These are phyloP conservation scores for Penaeus chinensis DNA, from an alignment of 1,140 invertebrate species.

Conservation along the genomic window DNA sequence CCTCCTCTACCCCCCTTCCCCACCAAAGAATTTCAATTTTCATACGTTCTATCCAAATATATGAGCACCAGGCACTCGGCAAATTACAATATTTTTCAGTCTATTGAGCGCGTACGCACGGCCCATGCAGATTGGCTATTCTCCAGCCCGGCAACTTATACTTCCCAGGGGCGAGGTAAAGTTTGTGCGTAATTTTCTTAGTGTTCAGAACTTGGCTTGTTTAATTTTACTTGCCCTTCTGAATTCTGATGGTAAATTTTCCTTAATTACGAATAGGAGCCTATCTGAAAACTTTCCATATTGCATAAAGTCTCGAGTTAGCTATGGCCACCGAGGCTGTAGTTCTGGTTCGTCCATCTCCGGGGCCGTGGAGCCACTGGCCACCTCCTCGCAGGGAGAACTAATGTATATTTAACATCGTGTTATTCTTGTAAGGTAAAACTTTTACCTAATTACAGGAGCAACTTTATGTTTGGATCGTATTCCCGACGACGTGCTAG, in stretches of 20 bases:
- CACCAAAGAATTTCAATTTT: slow-evolving; percentile 42
- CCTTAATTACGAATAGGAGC: slow-evolving; percentile 20
- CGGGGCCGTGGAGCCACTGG: too few relatives aligned
- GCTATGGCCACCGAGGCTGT: too few relatives aligned
- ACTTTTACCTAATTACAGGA: too few relatives aligned
- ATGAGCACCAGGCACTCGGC: slow-evolving; percentile 54
- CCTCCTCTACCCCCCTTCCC: not conserved
- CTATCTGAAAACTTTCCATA: too few relatives aligned
- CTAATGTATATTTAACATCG: too few relatives aligned
- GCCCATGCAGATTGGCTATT: slow-evolving; percentile 39
- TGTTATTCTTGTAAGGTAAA: too few relatives aligned
- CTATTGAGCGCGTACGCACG: slow-evolving; percentile 40
- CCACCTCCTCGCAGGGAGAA: too few relatives aligned
- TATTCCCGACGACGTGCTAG: too few relatives aligned
- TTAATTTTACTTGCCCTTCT: slow-evolving; percentile 23
- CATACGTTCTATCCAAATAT: slow-evolving; percentile 50
- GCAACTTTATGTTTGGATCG: too few relatives aligned
- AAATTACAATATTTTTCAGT: slow-evolving; percentile 61
- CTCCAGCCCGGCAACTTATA: slow-evolving; percentile 9
- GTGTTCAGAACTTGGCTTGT: not conserved
- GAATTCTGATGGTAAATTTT: slow-evolving; percentile 38
- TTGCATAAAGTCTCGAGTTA: too few relatives aligned
- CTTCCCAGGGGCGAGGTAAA: slow-evolving; percentile 7
- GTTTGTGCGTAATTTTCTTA: not conserved
- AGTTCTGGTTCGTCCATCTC: not conserved